phyloP scores from a whole-genome alignment of 2,888 invertebrate genomes.

The Stegana nigrithorax region DNA sequence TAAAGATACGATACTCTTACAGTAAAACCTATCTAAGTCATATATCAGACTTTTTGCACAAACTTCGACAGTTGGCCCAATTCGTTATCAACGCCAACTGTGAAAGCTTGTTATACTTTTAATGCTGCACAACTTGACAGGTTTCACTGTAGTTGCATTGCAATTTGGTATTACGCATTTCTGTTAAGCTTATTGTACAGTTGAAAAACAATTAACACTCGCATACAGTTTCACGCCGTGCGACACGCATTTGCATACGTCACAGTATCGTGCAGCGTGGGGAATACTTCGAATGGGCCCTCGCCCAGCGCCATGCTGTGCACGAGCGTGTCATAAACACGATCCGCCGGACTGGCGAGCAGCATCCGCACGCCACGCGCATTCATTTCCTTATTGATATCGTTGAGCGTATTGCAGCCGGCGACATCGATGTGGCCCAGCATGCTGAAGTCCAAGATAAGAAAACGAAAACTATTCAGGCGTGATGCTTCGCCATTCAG shows the following conservation, averaged over 20 bases:
- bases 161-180: conserved; percentile 3
- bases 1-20: conserved; percentile 33
- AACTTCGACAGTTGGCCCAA: too few relatives aligned
- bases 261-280: conserved; percentile 76
- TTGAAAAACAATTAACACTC: conserved; percentile 8
- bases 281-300: conserved; percentile 71
- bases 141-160: too few relatives aligned
- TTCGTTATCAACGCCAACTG: too few relatives aligned
- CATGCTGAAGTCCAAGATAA: conserved; percentile 75
- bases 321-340: conserved; percentile 64
- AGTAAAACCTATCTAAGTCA: conserved; percentile 37
- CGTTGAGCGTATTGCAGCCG: conserved; percentile 72
- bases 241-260: conserved; percentile 66
- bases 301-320: conserved; percentile 66
- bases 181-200: conserved; percentile 3
- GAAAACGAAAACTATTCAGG: conserved; percentile 48
- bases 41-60: too few relatives aligned
- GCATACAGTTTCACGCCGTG: conserved; percentile 61
- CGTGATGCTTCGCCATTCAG: conserved; percentile 24
- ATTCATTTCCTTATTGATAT: conserved; percentile 71
- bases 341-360: conserved; percentile 72
- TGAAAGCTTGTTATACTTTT: too few relatives aligned
- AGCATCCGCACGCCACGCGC: conserved; percentile 71
- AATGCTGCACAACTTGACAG: too few relatives aligned
- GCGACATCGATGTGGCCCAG: conserved; percentile 76